Percentiles rank a stretch among this genome's conserved stretches.
These are phyloP conservation scores for Okapia johnstoni DNA, from an alignment of 2,113 vertebrate genomes.

Conservation along the genomic window DNA sequence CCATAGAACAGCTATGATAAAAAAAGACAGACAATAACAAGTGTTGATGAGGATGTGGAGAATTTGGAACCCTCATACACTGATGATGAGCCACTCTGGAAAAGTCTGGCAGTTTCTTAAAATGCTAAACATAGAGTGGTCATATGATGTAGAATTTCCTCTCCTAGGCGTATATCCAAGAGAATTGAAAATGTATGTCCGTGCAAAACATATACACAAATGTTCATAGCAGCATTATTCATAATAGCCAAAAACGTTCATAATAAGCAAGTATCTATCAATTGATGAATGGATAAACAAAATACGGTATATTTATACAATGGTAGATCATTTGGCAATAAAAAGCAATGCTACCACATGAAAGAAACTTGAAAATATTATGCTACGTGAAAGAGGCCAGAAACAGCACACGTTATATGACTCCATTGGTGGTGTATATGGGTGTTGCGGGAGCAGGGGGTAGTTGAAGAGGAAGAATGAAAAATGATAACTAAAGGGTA, in stretches of 20 bases:
- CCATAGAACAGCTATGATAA: background rate
- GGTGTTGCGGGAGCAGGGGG: accelerated
- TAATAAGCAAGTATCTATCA: background rate
- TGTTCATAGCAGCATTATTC: background rate
- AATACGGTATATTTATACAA: background rate
- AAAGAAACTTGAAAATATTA: background rate
- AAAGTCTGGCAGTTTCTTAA: background rate
- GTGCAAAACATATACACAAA: background rate
- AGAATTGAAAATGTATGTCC: background rate
- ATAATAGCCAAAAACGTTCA: background rate
- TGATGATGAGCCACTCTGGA: background rate
- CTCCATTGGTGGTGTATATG: background rate
- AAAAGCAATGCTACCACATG: background rate
- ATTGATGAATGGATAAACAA: background rate
- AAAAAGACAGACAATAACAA: background rate
- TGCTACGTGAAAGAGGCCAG: background rate
- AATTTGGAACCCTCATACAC: background rate
- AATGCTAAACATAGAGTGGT: background rate
- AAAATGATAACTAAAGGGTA: no score
- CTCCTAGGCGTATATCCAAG: background rate
- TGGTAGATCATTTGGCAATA: background rate
- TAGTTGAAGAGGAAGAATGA: background rate
- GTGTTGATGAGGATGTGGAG: background rate
- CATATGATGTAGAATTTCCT: background rate
- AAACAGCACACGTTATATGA: background rate